Base-by-base conservation (phyloP, 2,113 vertebrate genomes). In the Nerophis ophidion region DNA sequence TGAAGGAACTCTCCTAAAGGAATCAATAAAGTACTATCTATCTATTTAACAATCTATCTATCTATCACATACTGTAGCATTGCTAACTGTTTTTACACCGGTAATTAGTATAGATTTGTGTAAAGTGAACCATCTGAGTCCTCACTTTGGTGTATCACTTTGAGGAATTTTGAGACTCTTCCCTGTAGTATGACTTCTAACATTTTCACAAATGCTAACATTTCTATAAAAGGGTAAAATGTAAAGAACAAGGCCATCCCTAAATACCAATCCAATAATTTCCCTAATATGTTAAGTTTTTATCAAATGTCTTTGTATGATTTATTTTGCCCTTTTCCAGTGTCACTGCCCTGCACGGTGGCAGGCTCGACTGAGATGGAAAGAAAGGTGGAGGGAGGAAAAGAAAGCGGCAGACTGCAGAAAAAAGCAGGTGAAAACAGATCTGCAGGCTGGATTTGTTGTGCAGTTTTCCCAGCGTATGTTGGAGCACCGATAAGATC, bases 401-500 rank as follows among this genome's bases (percentile, higher is more conserved):
- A 40, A 45, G 42, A 73, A 57, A 66, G 54, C 17, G 15, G 16
- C 26, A 57, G 40, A 66, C 2, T n/a, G 14, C 15, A 14, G 33
- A 34, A 68, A 40, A 35, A 48, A 61, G 38, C 48, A 48, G 50
- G 45, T 49, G 19, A 55, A 49, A 56, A 48, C 19, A 65, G 63
- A 64, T 60, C 38, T 46, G 65, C 38, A 1, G 54, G 63, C 19
- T 74, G 60, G 19, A 72, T 66, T 72, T 74, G 69, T 68, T 72
- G 67, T 50, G 35, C 62, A 53, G 66, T 74, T 79, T 84, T 34
- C 63, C 69, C 72, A 82, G 74, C 59, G 56, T 70, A 57, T 71
- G 61, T 60, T 74, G 47, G 59, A 48, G 45, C 33, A 17, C 53
- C 19, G 69, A 76, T 80, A 78, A 79, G 76, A 76, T 77, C 65